Base-by-base conservation (phyloP, 2,113 vertebrate genomes). In the Morone saxatilis region DNA sequence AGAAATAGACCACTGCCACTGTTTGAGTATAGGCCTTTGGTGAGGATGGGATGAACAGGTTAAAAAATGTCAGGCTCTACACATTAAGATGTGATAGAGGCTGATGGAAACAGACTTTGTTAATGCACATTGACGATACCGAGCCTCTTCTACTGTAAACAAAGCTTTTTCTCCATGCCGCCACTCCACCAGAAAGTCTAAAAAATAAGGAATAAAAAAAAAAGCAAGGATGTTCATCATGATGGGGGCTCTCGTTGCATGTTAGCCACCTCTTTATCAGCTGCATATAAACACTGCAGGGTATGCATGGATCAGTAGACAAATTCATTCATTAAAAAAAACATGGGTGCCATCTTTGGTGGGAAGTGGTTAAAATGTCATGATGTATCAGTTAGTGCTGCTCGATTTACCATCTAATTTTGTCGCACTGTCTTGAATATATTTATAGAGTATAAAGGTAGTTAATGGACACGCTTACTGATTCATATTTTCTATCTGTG, bases 41-140 rank as follows among this genome's bases (percentile, higher is more conserved):
- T 22, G 8, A 56, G 2, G 7, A 6, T 50, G 19, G 19, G 20
- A 51, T 7, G 14, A 41, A 43, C 20, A 53, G 31, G 59, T 62
- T 50, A 22, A 50, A 69, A 36, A 12, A 40, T 40, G 48, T 50
- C 67, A 48, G 56, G 72, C 8, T 62, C 19, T 10, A 1, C 12
- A 0, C 25, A 53, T 40, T 20, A 22, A 43, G 43, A 51, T 63
- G 59, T 40, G 40, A 75, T 41, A 4, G 20, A 57, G 50, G 43
- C 31, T 72, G 70, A 66, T 73, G 60, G 51, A n/a, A 59, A 61
- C 7, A 47, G 60, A 31, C 51, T 69, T 75, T 57, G 31, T 38
- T 11, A 76, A 61, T 38, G 53, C 38, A 11, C 40, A 31, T 5
- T 5, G 12, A 41, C 11, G 1, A 41, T 56, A 20, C 6, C 1